Evolutionary conservation across 1,140 invertebrate genomes (phyloP), one percentile per base, ranked within the genome.

Genomic region (Plutomurus gul): DNA sequence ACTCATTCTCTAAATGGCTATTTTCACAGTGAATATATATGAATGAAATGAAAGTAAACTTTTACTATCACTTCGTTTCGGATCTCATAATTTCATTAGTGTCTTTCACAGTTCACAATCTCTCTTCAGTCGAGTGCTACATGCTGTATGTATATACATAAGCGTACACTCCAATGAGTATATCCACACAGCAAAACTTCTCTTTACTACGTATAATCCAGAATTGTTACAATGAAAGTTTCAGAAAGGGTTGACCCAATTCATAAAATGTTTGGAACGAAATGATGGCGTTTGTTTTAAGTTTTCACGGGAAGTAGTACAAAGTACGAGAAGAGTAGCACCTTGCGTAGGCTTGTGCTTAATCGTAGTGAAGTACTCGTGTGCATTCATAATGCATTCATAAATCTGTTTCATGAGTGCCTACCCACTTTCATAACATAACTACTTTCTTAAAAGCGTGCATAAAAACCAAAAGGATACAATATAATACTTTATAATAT

Each of bases 321-420:
- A 47, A 47, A 18, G 20, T 65, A n/a, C 27, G 36, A 65, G 25
- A 33, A 8, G n/a, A n/a, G 30, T n/a, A 65, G 25, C 20, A 65
- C 20, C 22, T 25, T n/a, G n/a, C n/a, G n/a, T n/a, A 65, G 56
- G 30, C 56, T 25, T 65, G 56, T 30, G 56, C n/a, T 65, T 65
- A 65, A 65, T n/a, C n/a, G 30, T 33, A 30, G 10, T 27, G 30
- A 65, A 65, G 27, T n/a, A 30, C 56, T 65, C 56, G 25, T 65
- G 36, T 65, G 56, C 56, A 65, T 65, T 65, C 56, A 65, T 65
- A 65, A 65, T 65, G 56, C 27, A 18, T 27, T 33, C 56, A 65
- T 65, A 65, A 65, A 65, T 65, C 56, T 65, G 56, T 27, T 65
- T 65, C 56, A 65, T 65, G 56, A n/a, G n/a, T 30, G 36, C 56